Percentiles rank a stretch among this genome's conserved stretches.
Conservation (phyloP, 2,888 invertebrate genomes). For the Megaustenia siamemsis region DNA sequence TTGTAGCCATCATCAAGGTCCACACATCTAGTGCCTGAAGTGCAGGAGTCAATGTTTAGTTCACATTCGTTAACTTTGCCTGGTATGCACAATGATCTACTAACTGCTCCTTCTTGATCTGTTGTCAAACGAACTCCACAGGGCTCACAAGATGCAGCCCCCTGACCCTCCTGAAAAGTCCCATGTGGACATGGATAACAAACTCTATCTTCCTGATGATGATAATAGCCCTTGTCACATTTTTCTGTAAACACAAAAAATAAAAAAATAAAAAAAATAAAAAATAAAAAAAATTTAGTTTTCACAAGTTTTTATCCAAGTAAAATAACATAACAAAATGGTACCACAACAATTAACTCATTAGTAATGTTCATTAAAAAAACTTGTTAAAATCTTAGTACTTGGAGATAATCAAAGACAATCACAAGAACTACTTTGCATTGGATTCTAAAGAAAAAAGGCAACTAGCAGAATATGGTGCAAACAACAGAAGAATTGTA, state of each 20-base stretch:
- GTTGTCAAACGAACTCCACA: conserved; percentile 68
- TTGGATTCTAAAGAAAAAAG: too few species aligned
- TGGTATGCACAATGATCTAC: conserved; percentile 58
- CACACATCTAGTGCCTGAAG: conserved; percentile 60
- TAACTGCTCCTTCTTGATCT: conserved; percentile 58
- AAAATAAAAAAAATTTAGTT: too few species aligned
- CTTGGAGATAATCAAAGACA: too few species aligned
- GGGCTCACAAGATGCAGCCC: conserved; percentile 62
- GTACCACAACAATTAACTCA: too few species aligned
- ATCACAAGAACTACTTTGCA: too few species aligned
- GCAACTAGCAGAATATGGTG: too few species aligned
- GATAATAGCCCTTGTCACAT: conserved; percentile 64
- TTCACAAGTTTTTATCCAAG: too few species aligned
- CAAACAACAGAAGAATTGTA: too few species aligned
- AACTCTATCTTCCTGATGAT: conserved; percentile 55
- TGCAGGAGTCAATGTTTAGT: conserved; percentile 63
- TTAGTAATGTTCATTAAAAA: too few species aligned
- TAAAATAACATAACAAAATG: too few species aligned
- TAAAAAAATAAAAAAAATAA: too few species aligned
- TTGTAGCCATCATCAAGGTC: conserved; percentile 60
- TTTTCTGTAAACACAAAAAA: conserved; percentile 65
- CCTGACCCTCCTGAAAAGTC: conserved; percentile 64
- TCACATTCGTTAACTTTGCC: conserved; percentile 67
- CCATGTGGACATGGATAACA: conserved; percentile 68
- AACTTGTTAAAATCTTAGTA: too few species aligned